A percentile compares a stretch with the other conserved stretches of the same genome.
Conservation (phyloP, 2,888 invertebrate genomes). For the Metallyticus violacea region DNA sequence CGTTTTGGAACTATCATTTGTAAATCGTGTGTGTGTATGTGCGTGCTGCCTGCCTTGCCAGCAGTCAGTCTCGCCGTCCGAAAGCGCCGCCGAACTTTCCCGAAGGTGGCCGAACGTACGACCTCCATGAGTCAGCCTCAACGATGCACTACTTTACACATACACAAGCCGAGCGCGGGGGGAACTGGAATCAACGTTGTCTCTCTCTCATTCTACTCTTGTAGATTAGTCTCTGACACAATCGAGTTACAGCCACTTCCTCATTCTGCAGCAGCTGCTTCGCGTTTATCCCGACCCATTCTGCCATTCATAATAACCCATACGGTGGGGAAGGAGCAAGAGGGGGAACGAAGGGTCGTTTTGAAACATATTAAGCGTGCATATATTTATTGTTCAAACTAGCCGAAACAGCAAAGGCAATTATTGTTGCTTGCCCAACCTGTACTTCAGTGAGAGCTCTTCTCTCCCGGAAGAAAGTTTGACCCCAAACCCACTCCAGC, state of each 20-base stretch:
- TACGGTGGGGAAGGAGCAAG: neutral
- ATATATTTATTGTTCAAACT: neutral
- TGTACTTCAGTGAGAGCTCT: neutral
- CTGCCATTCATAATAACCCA: neutral
- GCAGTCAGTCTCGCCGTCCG: neutral
- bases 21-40: neutral
- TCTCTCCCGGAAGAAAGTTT: neutral
- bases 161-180: neutral
- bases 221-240: neutral
- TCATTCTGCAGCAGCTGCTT: neutral
- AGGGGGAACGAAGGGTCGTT: neutral
- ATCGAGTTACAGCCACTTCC: neutral
- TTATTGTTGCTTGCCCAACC: neutral
- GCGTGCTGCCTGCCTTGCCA: neutral
- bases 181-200: conserved; percentile 14
- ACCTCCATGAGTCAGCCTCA: neutral
- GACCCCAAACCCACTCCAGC: too few relatives aligned
- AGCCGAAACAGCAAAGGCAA: neutral
- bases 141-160: neutral
- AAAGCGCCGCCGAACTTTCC: neutral
- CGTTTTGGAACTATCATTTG: neutral
- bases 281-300: neutral
- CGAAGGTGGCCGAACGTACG: neutral
- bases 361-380: neutral
- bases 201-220: neutral